Percentiles rank a stretch among this genome's conserved stretches.
These are phyloP conservation scores for Petrocephalus microphthalmus DNA, from an alignment of 2,113 vertebrate genomes.

Conservation along the genomic window DNA sequence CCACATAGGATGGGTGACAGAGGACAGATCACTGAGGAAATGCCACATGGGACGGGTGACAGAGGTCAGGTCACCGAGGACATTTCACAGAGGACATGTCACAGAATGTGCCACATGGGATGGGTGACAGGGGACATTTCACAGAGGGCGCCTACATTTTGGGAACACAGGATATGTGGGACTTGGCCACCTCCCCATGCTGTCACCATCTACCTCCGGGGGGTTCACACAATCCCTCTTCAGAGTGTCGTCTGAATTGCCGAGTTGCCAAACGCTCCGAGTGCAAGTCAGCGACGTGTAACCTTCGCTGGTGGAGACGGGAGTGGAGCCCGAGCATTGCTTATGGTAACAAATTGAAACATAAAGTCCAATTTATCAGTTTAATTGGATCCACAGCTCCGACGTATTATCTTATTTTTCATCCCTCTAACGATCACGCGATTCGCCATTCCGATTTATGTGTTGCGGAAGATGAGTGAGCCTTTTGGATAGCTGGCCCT, in stretches of 20 bases:
- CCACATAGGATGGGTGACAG: too few species aligned
- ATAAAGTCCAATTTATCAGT: slow-evolving; percentile 58
- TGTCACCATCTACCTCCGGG: neutral
- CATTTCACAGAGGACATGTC: neutral
- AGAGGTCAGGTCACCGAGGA: neutral
- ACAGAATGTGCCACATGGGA: neutral
- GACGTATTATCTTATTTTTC: slow-evolving; percentile 54
- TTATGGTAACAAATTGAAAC: slow-evolving; percentile 49
- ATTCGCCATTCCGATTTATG: slow-evolving; percentile 41
- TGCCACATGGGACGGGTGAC: neutral
- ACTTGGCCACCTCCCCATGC: neutral
- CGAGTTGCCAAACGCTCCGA: neutral
- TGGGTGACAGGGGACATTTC: too few species aligned
- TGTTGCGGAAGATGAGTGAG: neutral
- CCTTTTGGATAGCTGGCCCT: neutral
- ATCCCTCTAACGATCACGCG: slow-evolving; percentile 29
- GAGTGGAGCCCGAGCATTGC: slow-evolving; percentile 20
- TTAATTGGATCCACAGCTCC: slow-evolving; percentile 54
- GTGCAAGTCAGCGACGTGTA: slow-evolving; percentile 12
- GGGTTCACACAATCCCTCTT: neutral
- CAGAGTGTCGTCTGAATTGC: neutral
- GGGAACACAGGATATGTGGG: neutral
- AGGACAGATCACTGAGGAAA: neutral
- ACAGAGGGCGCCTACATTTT: neutral
- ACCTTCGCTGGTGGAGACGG: neutral